Evolutionary conservation across 1,140 invertebrate genomes (phyloP).

Genomic region (Bathynomus jamesi): DNA sequence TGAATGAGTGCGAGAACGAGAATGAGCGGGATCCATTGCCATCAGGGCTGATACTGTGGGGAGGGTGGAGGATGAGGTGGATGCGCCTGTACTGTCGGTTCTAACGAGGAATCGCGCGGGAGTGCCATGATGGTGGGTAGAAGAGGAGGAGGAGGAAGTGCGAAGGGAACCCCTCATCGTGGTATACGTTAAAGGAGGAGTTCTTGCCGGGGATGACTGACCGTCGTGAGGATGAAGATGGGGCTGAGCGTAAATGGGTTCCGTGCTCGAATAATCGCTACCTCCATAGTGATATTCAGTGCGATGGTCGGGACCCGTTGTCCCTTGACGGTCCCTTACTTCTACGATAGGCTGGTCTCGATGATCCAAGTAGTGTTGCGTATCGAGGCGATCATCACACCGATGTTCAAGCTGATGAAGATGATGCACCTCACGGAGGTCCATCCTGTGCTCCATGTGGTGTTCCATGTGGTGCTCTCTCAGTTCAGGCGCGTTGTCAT

Average conservation of each 20-base stretch:
- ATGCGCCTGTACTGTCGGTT: constrained; percentile 29
- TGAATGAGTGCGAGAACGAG: constrained; percentile 18
- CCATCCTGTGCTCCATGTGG: constrained; percentile 9
- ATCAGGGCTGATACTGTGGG: constrained; percentile 36
- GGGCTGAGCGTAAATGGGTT: constrained; percentile 36
- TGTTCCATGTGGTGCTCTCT: constrained; percentile 12
- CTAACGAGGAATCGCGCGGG: constrained; percentile 31
- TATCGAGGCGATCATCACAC: neutral
- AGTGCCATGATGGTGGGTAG: constrained; percentile 5
- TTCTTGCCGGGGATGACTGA: constrained; percentile 17
- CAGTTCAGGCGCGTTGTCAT: constrained; percentile 6
- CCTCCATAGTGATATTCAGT: constrained; percentile 33
- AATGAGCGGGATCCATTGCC: constrained; percentile 26
- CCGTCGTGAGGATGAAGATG: constrained; percentile 27
- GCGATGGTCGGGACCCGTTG: constrained; percentile 15
- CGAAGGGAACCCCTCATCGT: constrained; percentile 15
- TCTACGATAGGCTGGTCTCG: neutral
- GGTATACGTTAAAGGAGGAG: constrained; percentile 21
- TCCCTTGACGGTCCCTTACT: constrained; percentile 7
- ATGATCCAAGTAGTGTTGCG: neutral
- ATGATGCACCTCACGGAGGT: constrained; percentile 9
- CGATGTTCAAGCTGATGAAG: neutral
- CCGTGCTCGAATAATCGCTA: constrained; percentile 36
- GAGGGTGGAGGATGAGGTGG: constrained; percentile 33
- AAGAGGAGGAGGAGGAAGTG: neutral